phyloP scores from a whole-genome alignment of 2,888 invertebrate genomes.

The Lacanobia oleracea region DNA sequence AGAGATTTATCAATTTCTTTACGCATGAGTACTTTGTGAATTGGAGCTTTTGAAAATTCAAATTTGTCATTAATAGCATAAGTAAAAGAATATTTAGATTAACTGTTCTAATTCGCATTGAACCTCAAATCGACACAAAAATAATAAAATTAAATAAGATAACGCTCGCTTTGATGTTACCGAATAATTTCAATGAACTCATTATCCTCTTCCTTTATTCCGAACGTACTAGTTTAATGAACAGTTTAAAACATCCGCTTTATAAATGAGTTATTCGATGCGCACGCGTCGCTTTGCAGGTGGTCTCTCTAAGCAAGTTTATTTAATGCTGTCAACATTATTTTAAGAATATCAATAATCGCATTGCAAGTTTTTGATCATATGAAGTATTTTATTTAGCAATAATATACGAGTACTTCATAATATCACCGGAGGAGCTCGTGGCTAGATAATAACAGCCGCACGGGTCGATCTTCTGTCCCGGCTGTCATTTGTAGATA shows the following conservation, averaged over 20 bases:
- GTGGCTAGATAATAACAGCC: too few relatives aligned
- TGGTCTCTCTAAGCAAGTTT: constrained; percentile 63
- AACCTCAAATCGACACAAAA: not conserved
- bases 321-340: constrained; percentile 35
- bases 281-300: constrained; percentile 67
- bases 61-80: too few relatives aligned
- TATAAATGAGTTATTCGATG: constrained; percentile 55
- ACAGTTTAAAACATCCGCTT: constrained; percentile 57
- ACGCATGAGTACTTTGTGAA: too few relatives aligned
- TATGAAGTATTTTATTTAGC: too few relatives aligned
- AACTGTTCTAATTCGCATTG: not conserved
- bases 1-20: too few relatives aligned
- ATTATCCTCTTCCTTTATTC: constrained; percentile 55
- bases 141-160: constrained; percentile 2
- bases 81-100: too few relatives aligned
- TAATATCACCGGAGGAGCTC: too few relatives aligned
- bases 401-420: too few relatives aligned
- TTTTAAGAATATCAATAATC: not conserved
- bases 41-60: too few relatives aligned
- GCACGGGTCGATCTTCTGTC: too few relatives aligned
- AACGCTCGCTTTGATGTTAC: constrained; percentile 37
- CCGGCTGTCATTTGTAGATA: too few relatives aligned
- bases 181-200: constrained; percentile 44
- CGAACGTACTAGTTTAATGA: constrained; percentile 54
- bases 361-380: too few relatives aligned